These are phyloP conservation scores for Oncorhynchus gorbuscha DNA, from an alignment of 2,113 vertebrate genomes.

Conservation along the genomic window DNA sequence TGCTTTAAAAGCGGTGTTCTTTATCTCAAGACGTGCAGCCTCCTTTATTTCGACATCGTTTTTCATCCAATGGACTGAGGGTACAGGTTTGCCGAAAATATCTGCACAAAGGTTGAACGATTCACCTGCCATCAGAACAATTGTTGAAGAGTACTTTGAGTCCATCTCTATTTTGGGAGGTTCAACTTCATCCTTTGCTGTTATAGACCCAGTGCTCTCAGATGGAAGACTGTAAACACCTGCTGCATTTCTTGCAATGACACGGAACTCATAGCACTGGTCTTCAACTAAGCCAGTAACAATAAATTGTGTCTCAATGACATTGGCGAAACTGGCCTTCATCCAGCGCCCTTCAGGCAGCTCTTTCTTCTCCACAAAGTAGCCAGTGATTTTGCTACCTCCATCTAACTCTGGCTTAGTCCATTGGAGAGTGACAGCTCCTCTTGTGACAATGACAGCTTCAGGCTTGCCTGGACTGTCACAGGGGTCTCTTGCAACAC, in stretches of 20 bases:
- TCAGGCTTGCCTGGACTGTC: slow-evolving; percentile 93
- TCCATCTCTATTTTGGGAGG: slow-evolving; percentile 93
- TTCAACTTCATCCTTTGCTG: slow-evolving; percentile 94
- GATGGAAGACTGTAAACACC: slow-evolving; percentile 89
- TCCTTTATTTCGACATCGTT: slow-evolving; percentile 79
- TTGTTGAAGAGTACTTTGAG: slow-evolving; percentile 85
- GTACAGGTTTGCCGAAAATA: slow-evolving; percentile 89
- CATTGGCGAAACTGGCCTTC: slow-evolving; percentile 95
- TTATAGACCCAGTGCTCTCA: slow-evolving; percentile 91
- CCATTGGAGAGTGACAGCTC: slow-evolving; percentile 90
- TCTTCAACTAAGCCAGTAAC: slow-evolving; percentile 91
- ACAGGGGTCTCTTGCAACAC: slow-evolving; percentile 92
- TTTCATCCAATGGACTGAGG: slow-evolving; percentile 88
- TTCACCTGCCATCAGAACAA: slow-evolving; percentile 89
- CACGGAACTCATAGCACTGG: slow-evolving; percentile 92
- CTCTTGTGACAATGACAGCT: slow-evolving; percentile 91
- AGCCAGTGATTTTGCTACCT: slow-evolving; percentile 94
- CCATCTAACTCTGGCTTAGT: slow-evolving; percentile 90
- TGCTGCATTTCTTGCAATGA: slow-evolving; percentile 94
- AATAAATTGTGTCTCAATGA: slow-evolving; percentile 92
- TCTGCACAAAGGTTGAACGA: slow-evolving; percentile 89
- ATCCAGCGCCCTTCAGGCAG: slow-evolving; percentile 91
- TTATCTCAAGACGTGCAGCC: slow-evolving; percentile 89
- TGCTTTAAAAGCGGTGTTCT: slow-evolving; percentile 88
- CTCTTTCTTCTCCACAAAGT: slow-evolving; percentile 94